A percentile compares a stretch with the other conserved stretches of the same genome.
Conservation (phyloP, 2,113 vertebrate genomes). For the Oenanthe melanoleuca region DNA sequence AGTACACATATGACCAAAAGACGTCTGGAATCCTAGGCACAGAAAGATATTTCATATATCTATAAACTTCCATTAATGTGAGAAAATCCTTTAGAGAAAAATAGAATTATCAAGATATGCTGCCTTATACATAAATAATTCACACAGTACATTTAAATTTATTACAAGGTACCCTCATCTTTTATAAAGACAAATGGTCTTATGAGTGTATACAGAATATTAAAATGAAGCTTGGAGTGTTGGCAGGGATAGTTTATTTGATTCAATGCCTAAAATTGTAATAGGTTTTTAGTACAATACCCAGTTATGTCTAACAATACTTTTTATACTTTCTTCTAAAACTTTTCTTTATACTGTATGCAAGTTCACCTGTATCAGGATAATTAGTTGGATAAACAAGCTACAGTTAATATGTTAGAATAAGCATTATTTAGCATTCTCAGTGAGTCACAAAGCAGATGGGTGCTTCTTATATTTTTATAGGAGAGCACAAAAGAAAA, state of each 20-base stretch:
- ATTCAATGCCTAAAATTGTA: not conserved
- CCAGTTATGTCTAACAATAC: not conserved
- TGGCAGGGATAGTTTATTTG: not conserved
- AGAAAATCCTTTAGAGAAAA: not conserved
- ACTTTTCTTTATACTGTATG: not conserved
- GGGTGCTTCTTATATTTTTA: not conserved
- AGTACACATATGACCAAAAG: not conserved
- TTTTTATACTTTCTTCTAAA: not conserved
- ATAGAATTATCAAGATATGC: not conserved
- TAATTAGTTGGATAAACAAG: not conserved
- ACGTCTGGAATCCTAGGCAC: not conserved
- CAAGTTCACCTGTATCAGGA: not conserved
- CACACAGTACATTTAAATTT: not conserved
- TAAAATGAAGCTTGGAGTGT: not conserved
- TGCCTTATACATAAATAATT: constrained; percentile 5
- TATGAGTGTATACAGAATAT: not conserved
- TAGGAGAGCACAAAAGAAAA: not conserved
- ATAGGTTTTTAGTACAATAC: not conserved
- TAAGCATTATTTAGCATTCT: not conserved
- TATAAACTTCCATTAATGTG: not conserved
- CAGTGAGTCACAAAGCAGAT: not conserved
- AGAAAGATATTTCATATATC: not conserved
- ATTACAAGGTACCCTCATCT: not conserved
- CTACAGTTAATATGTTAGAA: not conserved
- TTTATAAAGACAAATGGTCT: not conserved